A percentile compares a stretch with the other conserved stretches of the same genome.
Conservation (phyloP, 1,140 invertebrate species). For the Aphaenogaster rudis region DNA sequence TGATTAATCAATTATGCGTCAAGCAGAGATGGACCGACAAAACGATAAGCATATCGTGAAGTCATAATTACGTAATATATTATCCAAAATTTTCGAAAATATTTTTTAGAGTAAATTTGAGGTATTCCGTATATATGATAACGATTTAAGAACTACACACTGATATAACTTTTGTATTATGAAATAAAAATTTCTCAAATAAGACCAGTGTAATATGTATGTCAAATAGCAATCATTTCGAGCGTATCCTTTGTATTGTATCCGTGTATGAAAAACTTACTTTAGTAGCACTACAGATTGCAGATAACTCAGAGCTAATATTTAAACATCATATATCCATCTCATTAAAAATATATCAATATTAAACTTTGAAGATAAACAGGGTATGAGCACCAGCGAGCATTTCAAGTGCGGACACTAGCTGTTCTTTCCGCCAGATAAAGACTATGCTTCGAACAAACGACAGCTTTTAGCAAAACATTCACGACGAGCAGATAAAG, state of each 20-base stretch:
- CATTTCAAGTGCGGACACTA: constrained; percentile 12
- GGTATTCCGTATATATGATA: background rate
- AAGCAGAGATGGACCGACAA: background rate
- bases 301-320: background rate
- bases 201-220: background rate
- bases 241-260: background rate
- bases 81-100: background rate
- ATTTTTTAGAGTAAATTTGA: background rate
- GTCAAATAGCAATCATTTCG: background rate
- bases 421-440: constrained; percentile 33
- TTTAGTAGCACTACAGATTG: background rate
- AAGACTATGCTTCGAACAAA: constrained; percentile 50
- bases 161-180: background rate
- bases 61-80: background rate
- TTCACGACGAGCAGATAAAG: constrained; percentile 50
- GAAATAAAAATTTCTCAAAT: constrained; percentile 19
- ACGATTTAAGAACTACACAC: background rate
- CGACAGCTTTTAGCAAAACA: constrained; percentile 13
- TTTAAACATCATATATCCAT: constrained; percentile 32
- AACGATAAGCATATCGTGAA: background rate
- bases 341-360: background rate
- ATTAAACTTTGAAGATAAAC: constrained; percentile 66
- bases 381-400: background rate
- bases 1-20: constrained; percentile 57
- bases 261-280: background rate